These are phyloP conservation scores for Caenorhabditis sp. DNA, from an alignment of 2,888 invertebrate genomes.

Conservation along the genomic window DNA sequence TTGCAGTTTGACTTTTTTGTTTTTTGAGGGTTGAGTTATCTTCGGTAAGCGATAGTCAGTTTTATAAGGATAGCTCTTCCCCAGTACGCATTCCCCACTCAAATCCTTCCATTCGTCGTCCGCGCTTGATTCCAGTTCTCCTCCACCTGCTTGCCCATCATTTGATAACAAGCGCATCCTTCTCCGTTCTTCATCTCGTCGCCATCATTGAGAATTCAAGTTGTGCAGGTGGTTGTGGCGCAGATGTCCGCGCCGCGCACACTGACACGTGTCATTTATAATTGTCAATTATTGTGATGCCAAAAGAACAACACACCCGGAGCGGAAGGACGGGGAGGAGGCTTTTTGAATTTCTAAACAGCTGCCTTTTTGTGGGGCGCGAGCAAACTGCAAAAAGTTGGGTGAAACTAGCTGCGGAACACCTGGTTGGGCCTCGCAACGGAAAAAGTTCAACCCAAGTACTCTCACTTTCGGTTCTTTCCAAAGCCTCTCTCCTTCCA, in stretches of 20 bases:
- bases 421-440: neutral
- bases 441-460: neutral
- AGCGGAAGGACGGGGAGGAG: no score
- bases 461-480: no score
- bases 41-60: no score
- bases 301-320: conserved; percentile 17
- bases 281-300: conserved; percentile 48
- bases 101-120: no score
- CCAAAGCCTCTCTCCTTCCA: neutral
- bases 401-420: neutral
- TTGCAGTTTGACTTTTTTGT: no score
- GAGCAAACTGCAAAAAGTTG: neutral
- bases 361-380: neutral
- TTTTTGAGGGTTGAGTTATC: no score
- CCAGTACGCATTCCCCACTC: no score
- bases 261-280: conserved; percentile 51
- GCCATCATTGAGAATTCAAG: conserved; percentile 12
- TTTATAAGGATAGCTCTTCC: no score
- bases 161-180: conserved; percentile 6
- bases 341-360: conserved; percentile 15
- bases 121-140: no score
- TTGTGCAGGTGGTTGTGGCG: conserved; percentile 30
- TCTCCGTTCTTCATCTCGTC: neutral
- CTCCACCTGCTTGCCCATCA: neutral
- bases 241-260: conserved; percentile 47